Percentiles rank a stretch among this genome's conserved stretches.
Evolutionary conservation across 92 coral and sea anemone species (phyloP).

Genomic region (Ricordea florida): DNA sequence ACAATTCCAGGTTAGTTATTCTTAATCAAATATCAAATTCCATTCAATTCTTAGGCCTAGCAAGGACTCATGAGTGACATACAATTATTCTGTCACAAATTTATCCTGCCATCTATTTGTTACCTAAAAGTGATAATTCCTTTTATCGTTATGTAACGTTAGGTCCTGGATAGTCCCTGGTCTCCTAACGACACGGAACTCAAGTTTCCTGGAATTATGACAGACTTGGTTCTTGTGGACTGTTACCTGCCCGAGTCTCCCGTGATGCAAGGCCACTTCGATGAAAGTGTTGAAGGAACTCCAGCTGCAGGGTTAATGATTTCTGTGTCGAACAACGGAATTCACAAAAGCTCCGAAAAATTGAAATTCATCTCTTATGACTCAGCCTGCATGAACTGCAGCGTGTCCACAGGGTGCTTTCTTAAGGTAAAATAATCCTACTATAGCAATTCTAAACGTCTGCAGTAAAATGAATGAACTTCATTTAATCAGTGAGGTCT

Average conservation of each 20-base stretch:
- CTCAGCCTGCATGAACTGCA: conserved; percentile 37
- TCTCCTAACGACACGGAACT: background rate
- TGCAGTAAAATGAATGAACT: background rate
- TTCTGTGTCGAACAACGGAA: conserved; percentile 24
- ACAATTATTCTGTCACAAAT: too few relatives aligned
- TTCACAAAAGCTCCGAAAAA: conserved; percentile 4
- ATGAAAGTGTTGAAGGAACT: background rate
- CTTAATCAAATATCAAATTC: too few relatives aligned
- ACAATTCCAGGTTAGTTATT: conserved; percentile 29
- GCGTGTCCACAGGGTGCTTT: background rate
- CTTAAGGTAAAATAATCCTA: background rate
- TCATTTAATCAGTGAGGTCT: too few relatives aligned
- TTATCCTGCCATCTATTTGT: background rate
- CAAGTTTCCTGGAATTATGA: conserved; percentile 3
- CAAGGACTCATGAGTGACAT: conserved; percentile 63
- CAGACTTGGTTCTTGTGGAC: conserved; percentile 36
- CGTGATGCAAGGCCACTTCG: conserved; percentile 39
- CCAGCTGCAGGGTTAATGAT: conserved; percentile 15
- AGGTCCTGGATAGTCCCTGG: conserved; percentile 44
- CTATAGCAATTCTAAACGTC: background rate
- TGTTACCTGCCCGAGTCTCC: conserved; percentile 54
- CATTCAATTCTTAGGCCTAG: too few relatives aligned
- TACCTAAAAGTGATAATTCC: background rate
- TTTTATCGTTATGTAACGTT: background rate
- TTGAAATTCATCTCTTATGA: conserved; percentile 35